Conservation (phyloP, 2,113 vertebrate species). For the Ictalurus furcatus region DNA sequence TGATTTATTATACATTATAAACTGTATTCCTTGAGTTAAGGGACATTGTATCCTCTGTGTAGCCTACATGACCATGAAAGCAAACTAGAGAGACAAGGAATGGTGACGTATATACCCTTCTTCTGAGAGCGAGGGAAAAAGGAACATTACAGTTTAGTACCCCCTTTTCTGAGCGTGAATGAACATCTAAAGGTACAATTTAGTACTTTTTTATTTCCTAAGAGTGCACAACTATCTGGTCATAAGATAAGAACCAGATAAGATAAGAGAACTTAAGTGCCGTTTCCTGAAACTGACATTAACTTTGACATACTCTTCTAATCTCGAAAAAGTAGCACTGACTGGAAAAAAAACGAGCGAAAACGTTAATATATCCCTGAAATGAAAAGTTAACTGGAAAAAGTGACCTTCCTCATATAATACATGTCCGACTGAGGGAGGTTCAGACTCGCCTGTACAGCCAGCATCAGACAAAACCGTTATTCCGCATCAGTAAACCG, state of each 20-base stretch:
- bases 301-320: not conserved
- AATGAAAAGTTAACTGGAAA: not conserved
- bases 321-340: not conserved
- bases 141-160: not conserved
- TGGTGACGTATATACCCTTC: not conserved
- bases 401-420: too few relatives aligned
- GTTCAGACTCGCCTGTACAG: not conserved
- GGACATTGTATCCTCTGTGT: not conserved
- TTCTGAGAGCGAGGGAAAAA: not conserved
- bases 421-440: not conserved
- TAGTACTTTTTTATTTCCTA: not conserved
- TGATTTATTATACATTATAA: not conserved
- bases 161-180: not conserved
- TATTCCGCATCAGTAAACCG: slow-evolving; percentile 61
- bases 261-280: not conserved
- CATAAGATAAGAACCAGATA: not conserved
- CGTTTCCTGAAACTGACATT: not conserved
- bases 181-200: not conserved
- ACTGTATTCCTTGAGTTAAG: not conserved
- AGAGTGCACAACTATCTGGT: not conserved
- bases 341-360: not conserved
- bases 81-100: not conserved
- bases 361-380: not conserved
- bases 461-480: slow-evolving; percentile 58
- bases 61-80: not conserved